Evolutionary conservation across 2,797 vertebrate species (phyloP), one percentile per base, ranked within the genome.

Genomic region (Bufotes viridis): DNA sequence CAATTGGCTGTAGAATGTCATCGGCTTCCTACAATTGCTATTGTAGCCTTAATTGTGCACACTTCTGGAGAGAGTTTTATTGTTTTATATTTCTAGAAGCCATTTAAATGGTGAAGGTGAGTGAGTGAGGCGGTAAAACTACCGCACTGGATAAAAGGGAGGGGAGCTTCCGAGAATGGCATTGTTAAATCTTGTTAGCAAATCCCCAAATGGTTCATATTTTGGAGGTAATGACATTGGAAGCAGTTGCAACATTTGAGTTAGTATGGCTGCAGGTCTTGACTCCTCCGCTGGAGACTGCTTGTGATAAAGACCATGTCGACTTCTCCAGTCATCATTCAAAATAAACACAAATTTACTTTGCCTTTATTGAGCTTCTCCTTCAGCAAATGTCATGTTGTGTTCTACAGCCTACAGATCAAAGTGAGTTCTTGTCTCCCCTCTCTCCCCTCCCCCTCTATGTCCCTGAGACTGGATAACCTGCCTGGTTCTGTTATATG

Each of bases 1-100:
- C 88, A 89, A 87, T 89, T 69, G 81, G 81, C 80, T 89, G 81
- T 53, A 89, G 81, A 89, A 87, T 89, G 85, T 89, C 88, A 89
- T 70, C 7, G 42, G 34, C 42, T 80, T 61, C 67, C 81, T 83
- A 87, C 76, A 89, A 87, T 63, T 84, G 81, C 65, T 83, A 84
- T 79, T 80, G 81, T 84, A 70, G 88, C 24, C 74, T 72, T 87
- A 89, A 89, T 89, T 87, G 79, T 51, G 79, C 63, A 55, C 78
- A 67, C 51, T 60, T 87, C 63, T 85, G 78, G 58, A 29, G 58
- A 74, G 42, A 85, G 78, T 86, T 88, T 88, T 89, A 89, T 83
- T 89, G 88, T 89, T 89, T 83, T 89, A 76, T 89, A 83, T 89
- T 83, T 86, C 80, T 69, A 86, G 49, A 75, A 86, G 63, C 80